These are phyloP conservation scores for Molorchus minor DNA, from an alignment of 2,888 invertebrate genomes.

Conservation along the genomic window DNA sequence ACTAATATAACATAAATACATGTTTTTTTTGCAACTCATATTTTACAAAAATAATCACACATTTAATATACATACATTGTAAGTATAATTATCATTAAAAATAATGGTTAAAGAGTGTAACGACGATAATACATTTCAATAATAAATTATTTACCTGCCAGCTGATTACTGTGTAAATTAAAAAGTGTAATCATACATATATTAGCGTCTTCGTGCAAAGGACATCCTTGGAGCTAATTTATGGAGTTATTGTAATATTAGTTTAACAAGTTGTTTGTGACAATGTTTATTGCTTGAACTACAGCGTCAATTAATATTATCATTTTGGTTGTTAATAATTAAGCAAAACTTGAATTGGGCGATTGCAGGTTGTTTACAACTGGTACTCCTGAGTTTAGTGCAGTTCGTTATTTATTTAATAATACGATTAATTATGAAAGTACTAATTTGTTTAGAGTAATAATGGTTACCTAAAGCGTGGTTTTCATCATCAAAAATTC, in stretches of 20 bases:
- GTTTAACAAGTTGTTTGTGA: constrained; percentile 13
- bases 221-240: constrained; percentile 20
- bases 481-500: too few species aligned
- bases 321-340: constrained; percentile 6
- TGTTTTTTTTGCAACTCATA: too few species aligned
- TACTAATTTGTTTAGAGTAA: too few species aligned
- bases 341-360: background rate
- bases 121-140: constrained; percentile 10
- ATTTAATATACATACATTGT: constrained; percentile 9
- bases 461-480: too few species aligned
- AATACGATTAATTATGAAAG: too few species aligned
- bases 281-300: constrained; percentile 10
- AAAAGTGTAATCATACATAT: background rate
- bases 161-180: constrained; percentile 14
- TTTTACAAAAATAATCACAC: constrained; percentile 14
- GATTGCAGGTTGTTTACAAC: background rate
- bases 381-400: too few species aligned
- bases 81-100: constrained; percentile 14
- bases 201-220: background rate
- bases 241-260: constrained; percentile 14
- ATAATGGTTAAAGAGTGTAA: constrained; percentile 6
- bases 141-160: constrained; percentile 17
- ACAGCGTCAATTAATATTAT: constrained; percentile 6
- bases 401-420: too few species aligned
- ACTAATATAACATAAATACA: too few species aligned